These are phyloP conservation scores for Chloropsis hardwickii DNA, from an alignment of 2,113 vertebrate species.

Conservation along the genomic window DNA sequence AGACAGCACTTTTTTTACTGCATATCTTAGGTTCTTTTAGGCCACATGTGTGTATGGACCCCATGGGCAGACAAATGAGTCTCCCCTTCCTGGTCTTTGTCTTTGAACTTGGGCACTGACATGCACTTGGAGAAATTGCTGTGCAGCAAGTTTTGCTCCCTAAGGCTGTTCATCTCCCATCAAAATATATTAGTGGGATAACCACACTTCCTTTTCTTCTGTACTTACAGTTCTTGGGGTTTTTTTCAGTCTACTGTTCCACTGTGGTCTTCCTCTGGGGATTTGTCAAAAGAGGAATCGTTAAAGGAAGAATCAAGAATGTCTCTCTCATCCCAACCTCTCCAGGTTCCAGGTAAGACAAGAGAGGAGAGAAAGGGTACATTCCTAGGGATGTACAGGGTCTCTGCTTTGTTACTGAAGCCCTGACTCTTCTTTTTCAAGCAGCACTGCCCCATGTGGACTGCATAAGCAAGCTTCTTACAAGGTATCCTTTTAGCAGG, in stretches of 20 bases:
- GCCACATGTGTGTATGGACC: neutral
- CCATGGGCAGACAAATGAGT: neutral
- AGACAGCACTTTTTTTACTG: neutral
- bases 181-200: neutral
- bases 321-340: neutral
- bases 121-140: constrained; percentile 6
- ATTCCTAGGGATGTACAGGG: neutral
- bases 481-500: neutral
- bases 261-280: neutral
- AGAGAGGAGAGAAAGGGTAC: neutral
- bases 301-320: neutral
- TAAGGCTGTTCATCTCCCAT: neutral
- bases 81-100: constrained; percentile 28
- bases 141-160: neutral
- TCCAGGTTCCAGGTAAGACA: neutral
- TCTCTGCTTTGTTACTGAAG: neutral
- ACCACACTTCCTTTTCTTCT: neutral
- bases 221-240: accelerated
- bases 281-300: neutral
- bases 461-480: neutral
- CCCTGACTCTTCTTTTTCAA: neutral
- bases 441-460: neutral
- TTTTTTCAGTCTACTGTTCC: neutral
- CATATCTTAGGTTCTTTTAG: neutral
- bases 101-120: constrained; percentile 44